Evolutionary conservation across 2,113 vertebrate genomes (phyloP).

Genomic region (Eupsittula cactorum): DNA sequence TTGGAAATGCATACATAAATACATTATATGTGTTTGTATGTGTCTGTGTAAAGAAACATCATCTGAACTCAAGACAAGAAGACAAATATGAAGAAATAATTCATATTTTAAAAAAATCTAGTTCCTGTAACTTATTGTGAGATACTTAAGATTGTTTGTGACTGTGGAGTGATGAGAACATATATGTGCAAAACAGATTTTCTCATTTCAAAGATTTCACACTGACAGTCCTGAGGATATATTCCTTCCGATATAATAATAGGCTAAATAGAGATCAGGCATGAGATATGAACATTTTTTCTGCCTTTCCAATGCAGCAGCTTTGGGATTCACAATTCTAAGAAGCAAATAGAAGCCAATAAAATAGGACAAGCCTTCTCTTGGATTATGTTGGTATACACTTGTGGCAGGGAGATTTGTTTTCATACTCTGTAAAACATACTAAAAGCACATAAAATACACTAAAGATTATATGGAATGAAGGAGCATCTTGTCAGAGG

Average conservation of each 20-base stretch:
- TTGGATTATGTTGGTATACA: background rate
- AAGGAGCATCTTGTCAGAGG: background rate
- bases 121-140: background rate
- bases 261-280: background rate
- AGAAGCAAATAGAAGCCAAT: background rate
- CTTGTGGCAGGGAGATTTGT: background rate
- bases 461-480: background rate
- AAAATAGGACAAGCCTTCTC: background rate
- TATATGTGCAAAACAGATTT: background rate
- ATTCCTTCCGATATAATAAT: background rate
- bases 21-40: accelerated
- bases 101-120: background rate
- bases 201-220: background rate
- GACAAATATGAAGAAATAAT: background rate
- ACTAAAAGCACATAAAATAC: background rate
- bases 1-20: background rate
- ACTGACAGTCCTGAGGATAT: background rate
- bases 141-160: background rate
- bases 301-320: background rate
- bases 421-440: background rate
- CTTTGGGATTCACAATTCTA: background rate
- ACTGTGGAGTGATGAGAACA: background rate
- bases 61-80: background rate
- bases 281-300: background rate
- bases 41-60: background rate